A percentile compares a stretch with the other conserved stretches of the same genome.
Evolutionary conservation across 2,113 vertebrate species (phyloP).

Genomic region (Lepus timidus): DNA sequence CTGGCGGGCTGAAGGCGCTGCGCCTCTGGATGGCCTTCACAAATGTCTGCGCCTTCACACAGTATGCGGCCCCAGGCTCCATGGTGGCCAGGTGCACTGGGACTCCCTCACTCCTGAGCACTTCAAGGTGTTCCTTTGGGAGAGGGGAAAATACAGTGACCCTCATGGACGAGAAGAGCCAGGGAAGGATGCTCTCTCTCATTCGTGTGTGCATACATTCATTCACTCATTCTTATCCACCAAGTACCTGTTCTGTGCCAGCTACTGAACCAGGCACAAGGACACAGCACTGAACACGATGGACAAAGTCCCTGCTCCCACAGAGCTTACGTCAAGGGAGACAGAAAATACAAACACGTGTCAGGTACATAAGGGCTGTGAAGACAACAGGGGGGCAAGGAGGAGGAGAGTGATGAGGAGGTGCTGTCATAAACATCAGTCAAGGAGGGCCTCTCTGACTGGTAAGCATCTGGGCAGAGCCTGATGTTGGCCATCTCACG

Average conservation of each 20-base stretch:
- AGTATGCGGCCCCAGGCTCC: constrained; percentile 83
- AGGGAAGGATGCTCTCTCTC: background rate
- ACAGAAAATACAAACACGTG: background rate
- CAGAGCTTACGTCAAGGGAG: background rate
- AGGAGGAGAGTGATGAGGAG: background rate
- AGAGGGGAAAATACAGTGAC: constrained; percentile 49
- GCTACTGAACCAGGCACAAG: background rate
- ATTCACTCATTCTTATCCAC: background rate
- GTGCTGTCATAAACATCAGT: background rate
- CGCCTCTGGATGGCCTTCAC: constrained; percentile 82
- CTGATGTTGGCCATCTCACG: background rate
- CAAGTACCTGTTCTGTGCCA: background rate
- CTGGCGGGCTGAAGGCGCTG: constrained; percentile 84
- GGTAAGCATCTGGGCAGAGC: background rate
- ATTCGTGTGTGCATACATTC: too few species aligned
- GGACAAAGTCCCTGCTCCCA: background rate
- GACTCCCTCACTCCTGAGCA: constrained; percentile 47
- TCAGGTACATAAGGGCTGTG: background rate
- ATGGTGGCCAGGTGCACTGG: constrained; percentile 81
- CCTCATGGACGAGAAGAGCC: background rate
- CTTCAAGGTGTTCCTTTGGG: constrained; percentile 80
- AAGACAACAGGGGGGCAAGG: background rate
- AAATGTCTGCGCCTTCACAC: constrained; percentile 82
- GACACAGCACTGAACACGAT: background rate
- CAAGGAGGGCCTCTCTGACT: background rate